Base-by-base conservation (phyloP, 2,888 invertebrate genomes). In the Polymixis lichenea region DNA sequence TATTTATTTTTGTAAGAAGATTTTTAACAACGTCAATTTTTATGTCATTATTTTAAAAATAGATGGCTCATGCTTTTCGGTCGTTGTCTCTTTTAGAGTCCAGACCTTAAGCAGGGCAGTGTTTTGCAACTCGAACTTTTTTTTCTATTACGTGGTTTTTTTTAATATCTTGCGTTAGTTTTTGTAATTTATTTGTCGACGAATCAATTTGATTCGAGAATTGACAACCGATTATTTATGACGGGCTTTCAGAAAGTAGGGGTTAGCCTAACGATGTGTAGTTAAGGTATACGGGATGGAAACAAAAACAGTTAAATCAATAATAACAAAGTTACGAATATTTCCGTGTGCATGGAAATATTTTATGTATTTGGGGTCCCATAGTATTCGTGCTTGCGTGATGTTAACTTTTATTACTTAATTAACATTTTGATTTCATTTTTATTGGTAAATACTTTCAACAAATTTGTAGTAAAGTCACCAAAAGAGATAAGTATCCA, bases 301-400 rank as follows among this genome's bases (percentile, higher is more conserved):
- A 53, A 81, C 28, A 76, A 32, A 32, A 53, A 38, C 28, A 28
- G 38, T 83, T 65, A 11, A 82, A 53, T 78, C 65, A 77, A 82
- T 82, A 82, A 0, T 6, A 49, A 61, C 32, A 38, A 32, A 5
- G 58, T 46, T 28, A 1, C n/a, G 8, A 75, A 38, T n/a, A 51
- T 43, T 17, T 28, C 25, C 28, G 55, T 51, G 32, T 32, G 32
- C 28, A 64, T 25, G 15, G 28, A 64, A 62, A 78, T 64, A 51
- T 38, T 64, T 32, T n/a, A n/a, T 46, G n/a, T 38, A 19, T 46
- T 43, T 28, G 32, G 65, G 51, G 32, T 25, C 2, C 9, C n/a
- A 25, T 1, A 15, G 17, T 28, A 19, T 77, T 58, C 32, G 62
- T 83, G 61, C 22, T 72, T 49, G 72, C 80, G 72, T 84, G 80